These are phyloP conservation scores for Tenualosa ilisha DNA, from an alignment of 2,797 vertebrate species.

Conservation along the genomic window DNA sequence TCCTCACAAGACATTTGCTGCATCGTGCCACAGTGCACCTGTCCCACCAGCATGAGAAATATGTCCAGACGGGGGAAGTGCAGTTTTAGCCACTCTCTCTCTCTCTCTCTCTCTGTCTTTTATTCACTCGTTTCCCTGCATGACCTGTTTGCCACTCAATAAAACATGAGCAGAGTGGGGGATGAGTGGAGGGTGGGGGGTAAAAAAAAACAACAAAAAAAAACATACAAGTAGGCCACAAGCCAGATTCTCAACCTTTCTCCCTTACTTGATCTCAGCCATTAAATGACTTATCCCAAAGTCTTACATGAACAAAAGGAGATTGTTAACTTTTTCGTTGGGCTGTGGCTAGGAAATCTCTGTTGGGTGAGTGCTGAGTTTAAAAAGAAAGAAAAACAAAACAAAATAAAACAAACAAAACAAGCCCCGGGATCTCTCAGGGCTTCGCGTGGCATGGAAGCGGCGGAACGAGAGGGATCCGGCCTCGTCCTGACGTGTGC, in stretches of 20 bases:
- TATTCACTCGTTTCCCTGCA: constrained; percentile 11
- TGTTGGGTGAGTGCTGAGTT: background rate
- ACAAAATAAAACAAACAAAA: constrained; percentile 52
- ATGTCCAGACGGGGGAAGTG: constrained; percentile 20
- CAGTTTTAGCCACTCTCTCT: constrained; percentile 16
- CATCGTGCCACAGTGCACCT: background rate
- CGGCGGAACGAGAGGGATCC: background rate
- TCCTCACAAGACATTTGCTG: background rate
- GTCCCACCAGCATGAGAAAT: background rate
- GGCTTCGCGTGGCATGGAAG: constrained; percentile 14
- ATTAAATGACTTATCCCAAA: background rate
- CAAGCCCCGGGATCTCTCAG: constrained; percentile 20
- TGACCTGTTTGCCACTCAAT: constrained; percentile 3
- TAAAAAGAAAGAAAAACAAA: constrained; percentile 52
- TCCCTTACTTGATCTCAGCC: background rate
- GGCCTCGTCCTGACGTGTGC: constrained; percentile 50
- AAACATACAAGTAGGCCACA: background rate
- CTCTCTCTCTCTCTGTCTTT: background rate
- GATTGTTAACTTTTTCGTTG: background rate
- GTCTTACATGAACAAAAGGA: background rate
- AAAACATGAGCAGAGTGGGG: background rate
- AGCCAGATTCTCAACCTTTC: background rate
- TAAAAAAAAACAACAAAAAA: too few species aligned
- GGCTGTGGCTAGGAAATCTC: background rate
- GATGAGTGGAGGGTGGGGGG: constrained; percentile 27